These are phyloP conservation scores for Proctacanthus coquilletti DNA, from an alignment of 1,140 invertebrate genomes.

Conservation along the genomic window DNA sequence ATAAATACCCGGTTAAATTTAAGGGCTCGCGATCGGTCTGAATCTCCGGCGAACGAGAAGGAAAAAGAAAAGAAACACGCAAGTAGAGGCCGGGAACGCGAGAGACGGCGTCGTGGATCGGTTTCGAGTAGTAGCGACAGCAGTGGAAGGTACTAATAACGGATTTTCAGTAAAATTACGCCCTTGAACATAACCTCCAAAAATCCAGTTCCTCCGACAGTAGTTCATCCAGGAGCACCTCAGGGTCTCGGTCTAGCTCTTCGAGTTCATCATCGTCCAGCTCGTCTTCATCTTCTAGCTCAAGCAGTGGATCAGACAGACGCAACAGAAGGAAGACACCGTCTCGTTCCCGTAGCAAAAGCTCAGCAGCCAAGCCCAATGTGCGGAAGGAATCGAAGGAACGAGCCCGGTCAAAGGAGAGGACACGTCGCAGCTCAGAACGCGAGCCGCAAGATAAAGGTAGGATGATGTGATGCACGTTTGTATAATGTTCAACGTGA, in stretches of 20 bases:
- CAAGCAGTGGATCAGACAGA: conserved; percentile 39
- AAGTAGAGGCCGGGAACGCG: conserved; percentile 20
- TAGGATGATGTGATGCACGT: background rate
- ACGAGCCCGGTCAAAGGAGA: conserved; percentile 12
- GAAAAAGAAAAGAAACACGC: conserved; percentile 13
- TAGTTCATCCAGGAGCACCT: conserved; percentile 64
- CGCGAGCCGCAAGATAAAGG: too few species aligned
- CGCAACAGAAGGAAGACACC: conserved; percentile 21
- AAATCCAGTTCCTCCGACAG: conserved; percentile 20
- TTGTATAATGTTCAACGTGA: too few species aligned
- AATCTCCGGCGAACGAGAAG: conserved; percentile 12
- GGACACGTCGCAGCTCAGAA: conserved; percentile 33
- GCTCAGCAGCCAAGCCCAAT: conserved; percentile 5
- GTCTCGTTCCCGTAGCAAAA: conserved; percentile 4
- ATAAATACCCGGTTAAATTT: background rate
- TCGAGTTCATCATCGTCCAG: conserved; percentile 41
- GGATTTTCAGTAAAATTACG: conserved; percentile 4
- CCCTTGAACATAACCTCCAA: conserved; percentile 3
- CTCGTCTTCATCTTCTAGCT: conserved; percentile 38
- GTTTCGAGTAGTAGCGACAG: conserved; percentile 60
- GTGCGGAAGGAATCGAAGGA: conserved; percentile 18
- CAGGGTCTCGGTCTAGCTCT: conserved; percentile 56
- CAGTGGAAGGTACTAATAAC: conserved; percentile 45
- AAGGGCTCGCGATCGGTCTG: conserved; percentile 7
- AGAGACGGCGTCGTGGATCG: conserved; percentile 30